phyloP scores from a whole-genome alignment of 2,113 vertebrate genomes.

The Mellivora capensis region DNA sequence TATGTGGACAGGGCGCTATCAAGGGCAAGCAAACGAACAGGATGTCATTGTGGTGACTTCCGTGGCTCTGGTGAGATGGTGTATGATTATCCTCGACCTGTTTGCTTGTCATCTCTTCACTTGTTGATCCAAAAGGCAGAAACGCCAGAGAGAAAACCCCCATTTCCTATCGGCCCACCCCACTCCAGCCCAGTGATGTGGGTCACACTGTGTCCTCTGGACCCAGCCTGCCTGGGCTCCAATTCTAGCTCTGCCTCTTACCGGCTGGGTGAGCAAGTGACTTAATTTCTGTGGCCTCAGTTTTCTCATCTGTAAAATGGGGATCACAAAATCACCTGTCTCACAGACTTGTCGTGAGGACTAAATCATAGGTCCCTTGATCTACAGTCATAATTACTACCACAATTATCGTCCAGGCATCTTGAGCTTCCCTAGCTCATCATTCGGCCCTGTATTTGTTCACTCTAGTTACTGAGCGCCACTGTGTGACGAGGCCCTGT shows the following conservation, averaged over 20 bases:
- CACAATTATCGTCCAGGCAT: not conserved
- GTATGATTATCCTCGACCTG: not conserved
- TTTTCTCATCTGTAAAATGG: not conserved
- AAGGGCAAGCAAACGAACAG: too few species aligned
- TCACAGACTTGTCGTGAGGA: not conserved
- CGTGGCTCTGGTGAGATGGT: not conserved
- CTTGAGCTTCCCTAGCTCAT: not conserved
- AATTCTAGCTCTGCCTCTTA: not conserved
- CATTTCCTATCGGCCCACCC: not conserved
- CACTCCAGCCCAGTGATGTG: too few species aligned
- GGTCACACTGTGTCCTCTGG: not conserved
- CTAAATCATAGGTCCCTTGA: not conserved
- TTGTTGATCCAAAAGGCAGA: not conserved
- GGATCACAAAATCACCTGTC: not conserved
- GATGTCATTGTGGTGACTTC: fast-evolving
- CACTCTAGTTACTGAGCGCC: not conserved
- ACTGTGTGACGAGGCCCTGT: not conserved
- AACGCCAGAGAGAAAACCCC: not conserved
- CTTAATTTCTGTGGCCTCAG: not conserved
- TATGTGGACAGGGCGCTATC: fast-evolving
- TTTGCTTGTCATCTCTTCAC: not conserved
- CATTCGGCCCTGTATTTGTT: not conserved
- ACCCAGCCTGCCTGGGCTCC: not conserved
- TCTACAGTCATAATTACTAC: not conserved
- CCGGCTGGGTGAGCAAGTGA: not conserved